Conservation (phyloP, 2,797 vertebrate species). For the Coreius guichenoti region DNA sequence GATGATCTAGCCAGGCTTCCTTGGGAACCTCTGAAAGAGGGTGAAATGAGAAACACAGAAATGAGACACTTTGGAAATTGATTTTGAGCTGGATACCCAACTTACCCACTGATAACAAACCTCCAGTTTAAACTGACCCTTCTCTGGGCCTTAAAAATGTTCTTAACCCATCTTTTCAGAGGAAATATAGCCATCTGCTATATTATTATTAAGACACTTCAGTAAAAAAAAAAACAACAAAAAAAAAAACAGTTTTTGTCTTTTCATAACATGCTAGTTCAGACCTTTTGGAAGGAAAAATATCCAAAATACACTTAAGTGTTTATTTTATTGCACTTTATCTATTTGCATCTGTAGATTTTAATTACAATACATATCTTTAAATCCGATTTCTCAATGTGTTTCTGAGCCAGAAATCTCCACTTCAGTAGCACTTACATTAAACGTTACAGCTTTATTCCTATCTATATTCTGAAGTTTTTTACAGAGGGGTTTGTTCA, state of each 20-base stretch:
- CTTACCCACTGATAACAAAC: not conserved
- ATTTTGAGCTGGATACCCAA: not conserved
- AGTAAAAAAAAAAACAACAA: no score
- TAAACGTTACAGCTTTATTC: not conserved
- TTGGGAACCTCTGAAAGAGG: slow-evolving; percentile 72
- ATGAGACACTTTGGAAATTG: slow-evolving; percentile 3
- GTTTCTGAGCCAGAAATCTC: not conserved
- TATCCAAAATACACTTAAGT: no score
- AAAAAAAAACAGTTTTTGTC: not conserved
- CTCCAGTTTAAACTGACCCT: not conserved
- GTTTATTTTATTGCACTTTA: not conserved
- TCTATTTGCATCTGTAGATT: not conserved
- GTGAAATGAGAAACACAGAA: slow-evolving; percentile 38
- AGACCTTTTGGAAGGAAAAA: not conserved
- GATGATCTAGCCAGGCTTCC: slow-evolving; percentile 73
- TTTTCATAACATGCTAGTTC: not conserved
- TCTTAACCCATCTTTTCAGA: not conserved
- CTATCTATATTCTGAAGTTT: not conserved
- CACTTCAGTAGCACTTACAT: not conserved
- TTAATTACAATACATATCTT: not conserved
- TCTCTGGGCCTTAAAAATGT: not conserved
- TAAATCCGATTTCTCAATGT: not conserved
- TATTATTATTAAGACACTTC: no score
- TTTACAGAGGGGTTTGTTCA: not conserved
- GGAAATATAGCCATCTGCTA: not conserved